phyloP scores from a whole-genome alignment of 2,888 invertebrate genomes.

The Magallana nippona region DNA sequence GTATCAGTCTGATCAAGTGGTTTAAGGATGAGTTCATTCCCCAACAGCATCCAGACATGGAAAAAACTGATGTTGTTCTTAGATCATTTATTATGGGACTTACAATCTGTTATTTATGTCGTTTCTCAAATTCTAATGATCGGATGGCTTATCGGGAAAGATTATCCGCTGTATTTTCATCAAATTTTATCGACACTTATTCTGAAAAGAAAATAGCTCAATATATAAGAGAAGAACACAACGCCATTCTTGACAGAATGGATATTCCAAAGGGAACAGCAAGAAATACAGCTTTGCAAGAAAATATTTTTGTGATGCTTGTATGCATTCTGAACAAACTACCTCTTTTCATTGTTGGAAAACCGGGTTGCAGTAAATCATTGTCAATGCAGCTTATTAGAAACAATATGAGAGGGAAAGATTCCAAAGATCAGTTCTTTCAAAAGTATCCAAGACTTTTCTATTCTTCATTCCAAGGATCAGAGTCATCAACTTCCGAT shows the following conservation, averaged over 20 bases:
- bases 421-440: constrained; percentile 63
- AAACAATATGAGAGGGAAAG: constrained; percentile 65
- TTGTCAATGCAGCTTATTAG: constrained; percentile 65
- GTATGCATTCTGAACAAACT: constrained; percentile 65
- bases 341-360: constrained; percentile 68
- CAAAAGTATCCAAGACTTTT: constrained; percentile 60
- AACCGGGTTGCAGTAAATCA: constrained; percentile 70
- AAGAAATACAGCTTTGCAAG: constrained; percentile 62
- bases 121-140: constrained; percentile 51
- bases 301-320: constrained; percentile 68
- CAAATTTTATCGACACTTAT: not conserved
- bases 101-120: constrained; percentile 57
- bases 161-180: constrained; percentile 42
- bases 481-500: constrained; percentile 70
- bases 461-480: constrained; percentile 68
- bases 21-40: constrained; percentile 39
- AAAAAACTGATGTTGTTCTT: not conserved
- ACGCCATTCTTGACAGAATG: constrained; percentile 62
- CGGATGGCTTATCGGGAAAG: constrained; percentile 48
- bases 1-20: constrained; percentile 50
- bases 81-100: constrained; percentile 55
- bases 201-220: constrained; percentile 45
- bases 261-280: constrained; percentile 64
- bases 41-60: not conserved
- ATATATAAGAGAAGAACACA: constrained; percentile 59